Conservation (phyloP, 2,888 invertebrate genomes). For the Andrena minutula region DNA sequence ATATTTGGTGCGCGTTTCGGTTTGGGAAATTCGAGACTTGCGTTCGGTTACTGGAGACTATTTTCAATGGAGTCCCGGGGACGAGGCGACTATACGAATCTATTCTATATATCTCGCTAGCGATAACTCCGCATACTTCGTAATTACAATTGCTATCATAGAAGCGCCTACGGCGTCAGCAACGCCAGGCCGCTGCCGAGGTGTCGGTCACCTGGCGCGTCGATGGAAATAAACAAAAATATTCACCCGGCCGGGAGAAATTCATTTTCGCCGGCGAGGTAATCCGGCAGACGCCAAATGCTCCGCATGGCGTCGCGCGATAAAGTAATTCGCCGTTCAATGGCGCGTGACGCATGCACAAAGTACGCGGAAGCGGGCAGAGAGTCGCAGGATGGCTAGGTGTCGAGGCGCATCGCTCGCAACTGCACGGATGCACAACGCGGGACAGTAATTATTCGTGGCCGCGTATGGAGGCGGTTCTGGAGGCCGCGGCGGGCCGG, state of each 20-base stretch:
- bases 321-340: constrained; percentile 13
- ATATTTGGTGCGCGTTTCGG: constrained; percentile 15
- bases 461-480: constrained; percentile 17
- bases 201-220: too few species aligned
- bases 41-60: not conserved
- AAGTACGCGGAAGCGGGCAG: constrained; percentile 25
- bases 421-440: constrained; percentile 43
- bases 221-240: too few species aligned
- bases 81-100: not conserved
- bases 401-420: constrained; percentile 22
- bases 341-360: constrained; percentile 11
- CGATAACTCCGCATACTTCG: too few species aligned
- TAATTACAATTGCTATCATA: too few species aligned
- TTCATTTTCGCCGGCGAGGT: not conserved
- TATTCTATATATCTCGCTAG: too few species aligned
- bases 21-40: not conserved
- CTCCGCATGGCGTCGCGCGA: not conserved
- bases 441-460: constrained; percentile 50
- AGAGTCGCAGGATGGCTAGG: constrained; percentile 10
- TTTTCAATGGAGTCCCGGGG: not conserved
- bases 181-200: too few species aligned
- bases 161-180: too few species aligned
- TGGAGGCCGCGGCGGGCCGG: constrained; percentile 10
- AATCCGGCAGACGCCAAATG: not conserved
- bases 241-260: not conserved